phyloP scores from a whole-genome alignment of 2,888 invertebrate species.

The Eupsilia transversa region DNA sequence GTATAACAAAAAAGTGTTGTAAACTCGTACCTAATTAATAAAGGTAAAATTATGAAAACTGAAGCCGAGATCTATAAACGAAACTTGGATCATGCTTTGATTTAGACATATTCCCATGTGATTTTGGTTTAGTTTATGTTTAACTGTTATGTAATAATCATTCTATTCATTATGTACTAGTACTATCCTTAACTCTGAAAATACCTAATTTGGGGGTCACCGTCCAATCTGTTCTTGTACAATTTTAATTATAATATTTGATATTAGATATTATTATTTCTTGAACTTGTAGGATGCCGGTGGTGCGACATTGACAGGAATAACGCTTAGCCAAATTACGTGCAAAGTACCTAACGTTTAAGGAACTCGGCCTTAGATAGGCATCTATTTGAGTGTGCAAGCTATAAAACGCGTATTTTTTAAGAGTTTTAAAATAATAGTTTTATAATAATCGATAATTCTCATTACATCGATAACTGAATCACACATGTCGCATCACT shows the following conservation, averaged over 20 bases:
- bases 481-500: slow-evolving; percentile 67
- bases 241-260: no score
- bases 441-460: background rate
- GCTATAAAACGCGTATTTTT: background rate
- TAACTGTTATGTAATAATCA: no score
- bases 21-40: background rate
- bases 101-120: background rate
- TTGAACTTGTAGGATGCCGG: background rate
- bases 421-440: no score
- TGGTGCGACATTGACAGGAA: background rate
- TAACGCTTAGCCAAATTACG: no score
- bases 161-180: no score
- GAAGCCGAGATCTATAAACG: no score
- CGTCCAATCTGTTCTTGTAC: no score
- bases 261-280: background rate
- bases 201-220: no score
- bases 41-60: background rate
- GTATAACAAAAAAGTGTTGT: background rate
- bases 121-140: no score
- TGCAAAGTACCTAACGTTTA: background rate
- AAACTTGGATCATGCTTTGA: background rate
- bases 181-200: no score
- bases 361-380: background rate
- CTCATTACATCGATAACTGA: slow-evolving; percentile 59
- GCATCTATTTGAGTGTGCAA: background rate